phyloP scores from a whole-genome alignment of 2,113 vertebrate species.

The Numenius arquata region DNA sequence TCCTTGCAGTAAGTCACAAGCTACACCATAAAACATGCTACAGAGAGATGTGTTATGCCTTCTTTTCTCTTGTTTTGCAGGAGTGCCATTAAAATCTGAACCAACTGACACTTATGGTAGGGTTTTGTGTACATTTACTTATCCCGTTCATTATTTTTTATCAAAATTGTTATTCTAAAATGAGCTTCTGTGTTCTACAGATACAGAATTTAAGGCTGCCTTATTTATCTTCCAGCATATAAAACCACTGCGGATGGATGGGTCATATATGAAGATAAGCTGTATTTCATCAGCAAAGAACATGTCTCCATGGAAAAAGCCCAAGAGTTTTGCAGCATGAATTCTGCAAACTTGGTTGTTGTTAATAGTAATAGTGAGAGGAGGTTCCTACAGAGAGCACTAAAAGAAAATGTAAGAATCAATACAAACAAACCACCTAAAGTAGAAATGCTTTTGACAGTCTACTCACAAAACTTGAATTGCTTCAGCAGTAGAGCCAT shows the following conservation, averaged over 20 bases:
- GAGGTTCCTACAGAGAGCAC: constrained; percentile 84
- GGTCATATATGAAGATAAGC: constrained; percentile 82
- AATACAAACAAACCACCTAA: neutral
- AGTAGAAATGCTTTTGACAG: neutral
- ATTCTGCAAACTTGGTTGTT: constrained; percentile 83
- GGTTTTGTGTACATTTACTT: neutral
- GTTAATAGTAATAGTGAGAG: constrained; percentile 84
- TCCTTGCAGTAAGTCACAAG: neutral
- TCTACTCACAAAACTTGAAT: neutral
- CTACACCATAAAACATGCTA: neutral
- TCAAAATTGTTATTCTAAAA: neutral
- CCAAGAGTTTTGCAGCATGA: constrained; percentile 80
- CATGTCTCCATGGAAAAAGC: constrained; percentile 82
- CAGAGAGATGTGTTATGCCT: accelerated
- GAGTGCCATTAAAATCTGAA: constrained; percentile 77
- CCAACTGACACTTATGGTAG: constrained; percentile 74
- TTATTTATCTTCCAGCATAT: constrained; percentile 70
- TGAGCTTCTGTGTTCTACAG: neutral
- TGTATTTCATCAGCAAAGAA: constrained; percentile 84
- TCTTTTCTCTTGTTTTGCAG: constrained; percentile 69
- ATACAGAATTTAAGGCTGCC: neutral
- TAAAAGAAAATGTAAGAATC: constrained; percentile 58
- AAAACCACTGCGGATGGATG: constrained; percentile 86
- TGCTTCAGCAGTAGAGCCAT: neutral
- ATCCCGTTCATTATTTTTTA: neutral